Evolutionary conservation across 2,797 vertebrate genomes (phyloP).

Genomic region (Enteromius fasciolatus): DNA sequence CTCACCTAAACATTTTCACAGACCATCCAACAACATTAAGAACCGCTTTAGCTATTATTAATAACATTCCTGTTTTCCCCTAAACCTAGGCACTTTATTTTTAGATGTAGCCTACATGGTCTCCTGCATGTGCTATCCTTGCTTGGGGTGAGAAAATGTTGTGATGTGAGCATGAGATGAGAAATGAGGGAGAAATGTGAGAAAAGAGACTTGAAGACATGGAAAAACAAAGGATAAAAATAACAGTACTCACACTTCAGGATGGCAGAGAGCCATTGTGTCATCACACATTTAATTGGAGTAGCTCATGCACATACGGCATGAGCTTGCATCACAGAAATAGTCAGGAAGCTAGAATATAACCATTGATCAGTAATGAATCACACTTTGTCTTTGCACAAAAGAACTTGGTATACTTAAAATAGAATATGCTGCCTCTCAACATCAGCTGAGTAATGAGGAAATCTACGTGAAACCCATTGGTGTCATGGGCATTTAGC

Average conservation of each 20-base stretch:
- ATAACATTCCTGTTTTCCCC: not conserved
- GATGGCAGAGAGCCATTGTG: conserved; percentile 9
- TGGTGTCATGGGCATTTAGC: not conserved
- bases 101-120: not conserved
- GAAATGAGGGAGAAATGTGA: conserved; percentile 25
- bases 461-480: not conserved
- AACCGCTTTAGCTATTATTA: not conserved
- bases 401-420: not conserved
- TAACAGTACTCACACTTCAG: conserved; percentile 40
- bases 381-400: conserved; percentile 1
- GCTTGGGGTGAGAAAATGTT: conserved; percentile 10
- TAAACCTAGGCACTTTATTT: conserved; percentile 11
- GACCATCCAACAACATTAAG: not conserved
- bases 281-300: conserved; percentile 46
- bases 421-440: not conserved
- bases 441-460: conserved; percentile 9
- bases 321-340: conserved; percentile 9
- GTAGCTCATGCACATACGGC: conserved; percentile 5
- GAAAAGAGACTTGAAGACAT: conserved; percentile 15
- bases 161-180: conserved; percentile 15
- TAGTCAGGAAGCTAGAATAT: not conserved
- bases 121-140: not conserved
- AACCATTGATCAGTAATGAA: conserved; percentile 16
- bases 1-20: not conserved
- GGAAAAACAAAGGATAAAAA: conserved; percentile 33